Percentiles rank a stretch among this genome's conserved stretches.
Conservation (phyloP, 2,797 vertebrate genomes). For the Xenops minutus region DNA sequence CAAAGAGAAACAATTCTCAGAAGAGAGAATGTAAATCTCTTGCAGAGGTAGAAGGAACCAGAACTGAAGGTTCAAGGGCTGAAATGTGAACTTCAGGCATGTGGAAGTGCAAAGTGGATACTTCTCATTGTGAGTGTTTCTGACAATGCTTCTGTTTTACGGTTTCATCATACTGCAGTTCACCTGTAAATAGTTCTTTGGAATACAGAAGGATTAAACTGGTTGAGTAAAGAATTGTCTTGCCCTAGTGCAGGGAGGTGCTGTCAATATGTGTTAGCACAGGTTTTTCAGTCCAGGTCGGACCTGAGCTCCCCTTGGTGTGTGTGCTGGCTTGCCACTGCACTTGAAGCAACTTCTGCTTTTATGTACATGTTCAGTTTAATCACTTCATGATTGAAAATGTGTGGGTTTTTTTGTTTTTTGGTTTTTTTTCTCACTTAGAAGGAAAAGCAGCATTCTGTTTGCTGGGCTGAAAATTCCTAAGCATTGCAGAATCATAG, state of each 20-base stretch:
- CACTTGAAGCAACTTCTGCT: neutral
- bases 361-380: neutral
- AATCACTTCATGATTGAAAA: neutral
- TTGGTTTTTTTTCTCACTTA: neutral
- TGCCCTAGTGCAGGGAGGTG: neutral
- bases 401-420: neutral
- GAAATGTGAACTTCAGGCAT: constrained; percentile 71
- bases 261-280: rapidly evolving
- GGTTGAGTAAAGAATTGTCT: neutral
- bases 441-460: neutral
- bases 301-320: neutral
- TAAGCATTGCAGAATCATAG: neutral
- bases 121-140: neutral
- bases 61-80: constrained; percentile 66
- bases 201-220: neutral
- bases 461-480: neutral
- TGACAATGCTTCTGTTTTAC: neutral
- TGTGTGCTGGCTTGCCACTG: rapidly evolving
- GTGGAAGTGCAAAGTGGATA: neutral
- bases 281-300: rapidly evolving
- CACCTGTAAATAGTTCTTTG: neutral
- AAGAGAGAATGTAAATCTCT: constrained; percentile 58
- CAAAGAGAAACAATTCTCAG: constrained; percentile 65
- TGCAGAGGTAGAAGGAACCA: constrained; percentile 55
- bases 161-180: neutral